Evolutionary conservation across 2,888 invertebrate genomes (phyloP), one percentile per base, ranked within the genome.

Genomic region (Amblyteles armatorius): DNA sequence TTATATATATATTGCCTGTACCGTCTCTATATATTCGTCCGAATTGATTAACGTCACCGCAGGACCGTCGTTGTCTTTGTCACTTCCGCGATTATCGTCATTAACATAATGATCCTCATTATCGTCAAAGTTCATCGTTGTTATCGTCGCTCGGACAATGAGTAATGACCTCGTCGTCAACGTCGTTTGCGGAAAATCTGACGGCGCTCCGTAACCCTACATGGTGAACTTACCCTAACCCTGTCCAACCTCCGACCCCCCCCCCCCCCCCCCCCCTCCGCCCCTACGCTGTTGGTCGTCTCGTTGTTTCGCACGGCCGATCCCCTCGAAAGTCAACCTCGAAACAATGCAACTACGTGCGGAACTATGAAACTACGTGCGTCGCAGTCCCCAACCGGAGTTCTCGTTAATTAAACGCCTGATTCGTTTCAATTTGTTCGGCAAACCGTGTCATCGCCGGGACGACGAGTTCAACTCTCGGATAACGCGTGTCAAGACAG

Each of bases 1-100:
- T 83, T 77, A 40, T 71, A 72, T 72, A 36, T 74, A 82, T 89
- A 88, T 90, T 88, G 87, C 92, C 92, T 93, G 92, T 82, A 85
- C 87, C 88, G 89, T 90, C 29, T 55, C 52, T 63, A 85, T 87
- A 85, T 86, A 88, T 87, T 88, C 89, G 88, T 88, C 88, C 84
- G 84, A 88, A 88, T 89, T 88, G 90, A 91, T 88, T 89, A 89
- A 72, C 88, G 87, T 85, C 84, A 33, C 65, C 87, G 87, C 88
- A 84, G 79, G 57, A 80, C 83, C 76, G 52, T 73, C 73, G 73
- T 73, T 80, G 77, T 80, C 77, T 74, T 69, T 74, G 74, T 67
- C 76, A 85, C 36, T 68, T 44, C 67, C 77, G 73, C 83, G 68
- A 74, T 63, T 74, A 22, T 57, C 80, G 69, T 48, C 16, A 48